Conservation (phyloP, 1,140 invertebrate genomes). For the Drosophila sulfurigaster region DNA sequence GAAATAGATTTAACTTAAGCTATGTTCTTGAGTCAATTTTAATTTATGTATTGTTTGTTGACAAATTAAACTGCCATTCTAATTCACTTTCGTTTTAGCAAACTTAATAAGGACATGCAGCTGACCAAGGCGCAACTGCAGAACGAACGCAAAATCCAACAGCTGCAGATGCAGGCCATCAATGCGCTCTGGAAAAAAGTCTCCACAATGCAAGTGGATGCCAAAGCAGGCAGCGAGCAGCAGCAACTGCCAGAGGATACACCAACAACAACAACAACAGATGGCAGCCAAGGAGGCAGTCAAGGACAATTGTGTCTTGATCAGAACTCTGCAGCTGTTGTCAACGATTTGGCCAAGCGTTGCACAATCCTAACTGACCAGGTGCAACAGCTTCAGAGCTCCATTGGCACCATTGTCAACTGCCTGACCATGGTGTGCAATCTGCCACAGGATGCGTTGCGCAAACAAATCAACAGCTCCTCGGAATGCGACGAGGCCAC, state of each 20-base stretch:
- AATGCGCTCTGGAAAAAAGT: constrained; percentile 96
- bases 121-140: constrained; percentile 92
- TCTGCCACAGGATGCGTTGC: constrained; percentile 85
- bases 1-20: too few species aligned
- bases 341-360: constrained; percentile 86
- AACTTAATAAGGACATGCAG: constrained; percentile 92
- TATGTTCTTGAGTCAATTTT: too few species aligned
- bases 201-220: constrained; percentile 87
- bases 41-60: too few species aligned
- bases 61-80: too few species aligned
- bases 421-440: constrained; percentile 87
- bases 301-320: constrained; percentile 65
- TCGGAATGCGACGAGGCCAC: constrained; percentile 38
- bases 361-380: constrained; percentile 86
- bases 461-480: constrained; percentile 61
- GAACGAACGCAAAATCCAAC: constrained; percentile 93
- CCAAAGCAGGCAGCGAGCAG: constrained; percentile 44
- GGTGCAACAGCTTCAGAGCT: constrained; percentile 91
- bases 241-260: constrained; percentile 10
- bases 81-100: constrained; percentile 85
- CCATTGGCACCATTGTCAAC: constrained; percentile 90
- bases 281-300: neutral
- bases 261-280: neutral
- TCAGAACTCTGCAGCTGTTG: constrained; percentile 77
- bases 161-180: constrained; percentile 95